Percentiles rank a stretch among this genome's conserved stretches.
phyloP scores from a whole-genome alignment of 2,797 vertebrate genomes.

The Pteronotus mesoamericanus region DNA sequence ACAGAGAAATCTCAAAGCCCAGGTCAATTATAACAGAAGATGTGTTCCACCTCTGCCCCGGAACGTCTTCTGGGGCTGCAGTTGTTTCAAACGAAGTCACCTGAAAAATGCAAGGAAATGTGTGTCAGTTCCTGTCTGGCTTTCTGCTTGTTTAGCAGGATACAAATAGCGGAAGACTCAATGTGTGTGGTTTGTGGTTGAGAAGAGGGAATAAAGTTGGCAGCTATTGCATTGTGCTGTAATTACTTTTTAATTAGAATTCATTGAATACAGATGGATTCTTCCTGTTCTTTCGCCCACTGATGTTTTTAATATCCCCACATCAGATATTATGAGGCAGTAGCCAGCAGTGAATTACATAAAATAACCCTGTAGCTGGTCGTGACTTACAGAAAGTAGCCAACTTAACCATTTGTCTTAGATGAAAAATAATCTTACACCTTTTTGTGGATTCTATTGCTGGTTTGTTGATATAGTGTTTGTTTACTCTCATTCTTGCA shows the following conservation, averaged over 20 bases:
- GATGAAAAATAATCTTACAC: constrained; percentile 81
- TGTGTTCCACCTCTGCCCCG: constrained; percentile 86
- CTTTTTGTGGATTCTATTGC: constrained; percentile 78
- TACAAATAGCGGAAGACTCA: constrained; percentile 42
- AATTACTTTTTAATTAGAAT: constrained; percentile 87
- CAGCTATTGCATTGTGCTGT: constrained; percentile 62
- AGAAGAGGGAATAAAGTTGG: constrained; percentile 66
- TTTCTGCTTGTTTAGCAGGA: constrained; percentile 62
- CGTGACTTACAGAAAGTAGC: constrained; percentile 81
- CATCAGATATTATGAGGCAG: constrained; percentile 79
- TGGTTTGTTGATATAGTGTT: constrained; percentile 79
- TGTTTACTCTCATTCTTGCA: constrained; percentile 81
- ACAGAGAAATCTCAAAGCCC: constrained; percentile 89
- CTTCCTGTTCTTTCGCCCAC: constrained; percentile 71
- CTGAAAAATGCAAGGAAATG: constrained; percentile 80
- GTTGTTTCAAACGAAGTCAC: constrained; percentile 84
- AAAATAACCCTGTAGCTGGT: constrained; percentile 78
- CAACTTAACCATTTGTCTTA: constrained; percentile 82
- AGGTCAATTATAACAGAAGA: constrained; percentile 90
- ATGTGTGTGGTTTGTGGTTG: constrained; percentile 28
- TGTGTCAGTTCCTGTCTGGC: constrained; percentile 48
- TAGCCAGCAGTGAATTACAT: constrained; percentile 81
- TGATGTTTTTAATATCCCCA: constrained; percentile 83
- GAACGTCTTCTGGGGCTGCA: constrained; percentile 85
- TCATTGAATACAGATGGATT: constrained; percentile 81